These are phyloP conservation scores for Paracyclopina nana DNA, from an alignment of 1,140 invertebrate genomes.

Conservation along the genomic window DNA sequence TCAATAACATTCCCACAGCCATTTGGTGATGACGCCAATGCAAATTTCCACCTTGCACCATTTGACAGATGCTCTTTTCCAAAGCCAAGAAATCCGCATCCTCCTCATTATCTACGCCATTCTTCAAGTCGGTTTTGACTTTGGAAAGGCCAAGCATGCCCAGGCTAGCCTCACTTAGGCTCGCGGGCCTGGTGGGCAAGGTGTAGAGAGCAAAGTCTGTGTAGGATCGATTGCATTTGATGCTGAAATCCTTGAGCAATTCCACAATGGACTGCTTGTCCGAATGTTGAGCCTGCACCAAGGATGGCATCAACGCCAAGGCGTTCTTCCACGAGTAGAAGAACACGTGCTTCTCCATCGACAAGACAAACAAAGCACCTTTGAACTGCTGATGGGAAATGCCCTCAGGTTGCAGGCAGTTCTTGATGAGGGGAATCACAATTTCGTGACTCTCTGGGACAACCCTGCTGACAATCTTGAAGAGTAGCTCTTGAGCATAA, in stretches of 20 bases:
- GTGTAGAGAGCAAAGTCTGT: background rate
- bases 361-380: constrained; percentile 6
- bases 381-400: constrained; percentile 10
- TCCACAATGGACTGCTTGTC: constrained; percentile 14
- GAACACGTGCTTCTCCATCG: constrained; percentile 3
- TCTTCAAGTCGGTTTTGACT: background rate
- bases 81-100: background rate
- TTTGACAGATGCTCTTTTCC: background rate
- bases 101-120: background rate
- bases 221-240: constrained; percentile 11
- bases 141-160: background rate
- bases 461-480: background rate
- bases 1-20: constrained; percentile 9
- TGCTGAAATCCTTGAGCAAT: constrained; percentile 4
- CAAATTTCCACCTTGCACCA: background rate
- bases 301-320: background rate
- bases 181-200: background rate
- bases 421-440: background rate
- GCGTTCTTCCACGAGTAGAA: constrained; percentile 6
- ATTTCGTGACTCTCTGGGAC: background rate
- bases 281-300: constrained; percentile 5
- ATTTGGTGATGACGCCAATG: constrained; percentile 13
- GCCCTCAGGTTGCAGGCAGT: background rate
- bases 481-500: constrained; percentile 12
- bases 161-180: background rate